These are phyloP conservation scores for Notolabrus celidotus DNA, from an alignment of 2,797 vertebrate species.

Conservation along the genomic window DNA sequence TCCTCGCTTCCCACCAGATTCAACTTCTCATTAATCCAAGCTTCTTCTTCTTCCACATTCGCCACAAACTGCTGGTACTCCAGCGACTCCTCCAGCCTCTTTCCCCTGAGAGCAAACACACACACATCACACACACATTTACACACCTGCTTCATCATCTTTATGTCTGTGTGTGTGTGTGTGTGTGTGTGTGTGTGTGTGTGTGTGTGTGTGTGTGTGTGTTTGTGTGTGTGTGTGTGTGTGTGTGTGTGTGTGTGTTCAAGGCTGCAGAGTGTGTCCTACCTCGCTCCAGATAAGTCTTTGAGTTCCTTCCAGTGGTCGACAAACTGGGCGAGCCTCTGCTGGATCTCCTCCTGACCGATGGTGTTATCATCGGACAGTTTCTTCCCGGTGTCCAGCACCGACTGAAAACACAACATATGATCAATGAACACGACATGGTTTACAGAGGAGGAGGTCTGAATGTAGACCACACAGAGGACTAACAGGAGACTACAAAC, in stretches of 20 bases:
- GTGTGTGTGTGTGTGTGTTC: no score
- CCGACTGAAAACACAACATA: constrained; percentile 85
- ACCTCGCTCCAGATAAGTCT: constrained; percentile 94
- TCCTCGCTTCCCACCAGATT: constrained; percentile 97
- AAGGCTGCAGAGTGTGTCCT: background rate
- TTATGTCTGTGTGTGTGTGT: background rate
- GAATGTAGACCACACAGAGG: no score
- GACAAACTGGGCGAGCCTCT: constrained; percentile 95
- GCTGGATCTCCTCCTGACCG: constrained; percentile 98
- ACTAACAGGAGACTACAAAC: no score
- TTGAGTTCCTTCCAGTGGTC: constrained; percentile 99
- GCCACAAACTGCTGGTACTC: constrained; percentile 99
- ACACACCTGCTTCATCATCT: background rate
- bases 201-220: background rate
- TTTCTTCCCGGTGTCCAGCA: constrained; percentile 96
- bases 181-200: background rate
- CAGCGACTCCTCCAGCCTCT: constrained; percentile 96
- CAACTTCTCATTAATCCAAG: constrained; percentile 99
- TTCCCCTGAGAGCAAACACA: constrained; percentile 84
- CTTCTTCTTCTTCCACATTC: constrained; percentile 98
- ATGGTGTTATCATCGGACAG: constrained; percentile 98
- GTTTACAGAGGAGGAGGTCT: no score
- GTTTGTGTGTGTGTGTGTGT: background rate
- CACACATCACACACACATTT: background rate
- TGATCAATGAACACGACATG: background rate